Percentiles rank a stretch among this genome's conserved stretches.
Conservation (phyloP, 1,140 invertebrate genomes). For the Danaus melanippus region DNA sequence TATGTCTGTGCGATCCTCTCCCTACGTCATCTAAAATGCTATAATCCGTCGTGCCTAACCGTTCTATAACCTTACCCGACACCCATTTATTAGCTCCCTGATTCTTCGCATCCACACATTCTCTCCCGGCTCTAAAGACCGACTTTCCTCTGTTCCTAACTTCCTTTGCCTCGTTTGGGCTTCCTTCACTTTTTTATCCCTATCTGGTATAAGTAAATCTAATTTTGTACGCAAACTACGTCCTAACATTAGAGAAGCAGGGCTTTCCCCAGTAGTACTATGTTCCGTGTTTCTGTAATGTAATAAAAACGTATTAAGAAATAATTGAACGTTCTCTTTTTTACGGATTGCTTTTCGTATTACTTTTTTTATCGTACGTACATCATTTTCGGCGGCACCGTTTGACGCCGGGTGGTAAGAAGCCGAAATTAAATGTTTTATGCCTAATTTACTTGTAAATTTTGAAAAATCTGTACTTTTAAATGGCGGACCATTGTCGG, state of each 20-base stretch:
- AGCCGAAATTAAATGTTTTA: constrained; percentile 3
- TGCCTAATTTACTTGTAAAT: not conserved
- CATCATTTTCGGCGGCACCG: too few relatives aligned
- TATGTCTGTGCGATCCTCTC: too few relatives aligned
- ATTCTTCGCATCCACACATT: constrained; percentile 2
- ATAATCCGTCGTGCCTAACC: too few relatives aligned
- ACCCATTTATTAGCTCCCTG: too few relatives aligned
- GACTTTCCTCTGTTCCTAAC: constrained; percentile 6
- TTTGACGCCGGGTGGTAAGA: constrained; percentile 22
- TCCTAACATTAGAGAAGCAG: constrained; percentile 18
- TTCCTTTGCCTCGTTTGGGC: constrained; percentile 4
- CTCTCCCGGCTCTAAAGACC: constrained; percentile 6
- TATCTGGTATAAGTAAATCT: constrained; percentile 13
- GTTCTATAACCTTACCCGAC: too few relatives aligned
- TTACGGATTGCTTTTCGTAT: constrained; percentile 13
- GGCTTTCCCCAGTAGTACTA: constrained; percentile 15
- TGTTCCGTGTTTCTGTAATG: constrained; percentile 22
- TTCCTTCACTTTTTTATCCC: constrained; percentile 11
- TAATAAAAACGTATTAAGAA: constrained; percentile 20
- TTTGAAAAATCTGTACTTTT: too few relatives aligned
- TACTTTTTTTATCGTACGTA: constrained; percentile 23
- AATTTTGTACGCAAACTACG: too few relatives aligned
- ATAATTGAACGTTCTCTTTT: too few relatives aligned
- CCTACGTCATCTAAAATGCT: too few relatives aligned
- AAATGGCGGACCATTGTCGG: constrained; percentile 3